Percentiles rank a stretch among this genome's conserved stretches.
Conservation (phyloP, 92 coral and sea anemone genomes). For the Epizoanthus stellaris region DNA sequence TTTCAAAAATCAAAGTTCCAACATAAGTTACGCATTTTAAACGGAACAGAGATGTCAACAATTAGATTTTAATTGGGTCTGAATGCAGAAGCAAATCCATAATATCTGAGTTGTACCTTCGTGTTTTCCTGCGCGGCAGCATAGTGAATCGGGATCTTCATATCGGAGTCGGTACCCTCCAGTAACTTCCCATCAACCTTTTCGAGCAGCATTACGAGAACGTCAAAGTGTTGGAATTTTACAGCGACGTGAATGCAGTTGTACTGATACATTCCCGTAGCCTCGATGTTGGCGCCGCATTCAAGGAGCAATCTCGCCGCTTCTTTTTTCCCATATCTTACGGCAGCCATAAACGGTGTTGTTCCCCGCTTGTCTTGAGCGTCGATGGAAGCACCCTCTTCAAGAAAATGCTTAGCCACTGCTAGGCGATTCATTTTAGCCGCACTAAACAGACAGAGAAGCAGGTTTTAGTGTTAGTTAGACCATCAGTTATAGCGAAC, state of each 20-base stretch:
- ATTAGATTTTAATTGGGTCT: background rate
- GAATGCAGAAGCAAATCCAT: background rate
- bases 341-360: conserved; percentile 77
- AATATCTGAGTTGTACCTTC: conserved; percentile 44
- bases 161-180: conserved; percentile 45
- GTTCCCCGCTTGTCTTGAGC: conserved; percentile 53
- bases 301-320: conserved; percentile 66
- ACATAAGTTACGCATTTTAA: too few species aligned
- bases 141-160: conserved; percentile 66
- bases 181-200: conserved; percentile 63
- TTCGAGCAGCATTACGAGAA: conserved; percentile 63
- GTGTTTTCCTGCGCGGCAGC: conserved; percentile 71
- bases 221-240: conserved; percentile 10
- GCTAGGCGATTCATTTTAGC: conserved; percentile 56
- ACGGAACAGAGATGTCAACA: background rate
- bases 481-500: background rate
- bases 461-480: background rate
- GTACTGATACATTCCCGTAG: conserved; percentile 36
- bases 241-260: conserved; percentile 78
- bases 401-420: conserved; percentile 62
- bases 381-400: conserved; percentile 67
- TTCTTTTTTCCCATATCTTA: conserved; percentile 52
- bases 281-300: conserved; percentile 72
- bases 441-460: conserved; percentile 52
- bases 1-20: too few species aligned